These are phyloP conservation scores for Puntigrus tetrazona DNA, from an alignment of 2,113 vertebrate species.

Conservation along the genomic window DNA sequence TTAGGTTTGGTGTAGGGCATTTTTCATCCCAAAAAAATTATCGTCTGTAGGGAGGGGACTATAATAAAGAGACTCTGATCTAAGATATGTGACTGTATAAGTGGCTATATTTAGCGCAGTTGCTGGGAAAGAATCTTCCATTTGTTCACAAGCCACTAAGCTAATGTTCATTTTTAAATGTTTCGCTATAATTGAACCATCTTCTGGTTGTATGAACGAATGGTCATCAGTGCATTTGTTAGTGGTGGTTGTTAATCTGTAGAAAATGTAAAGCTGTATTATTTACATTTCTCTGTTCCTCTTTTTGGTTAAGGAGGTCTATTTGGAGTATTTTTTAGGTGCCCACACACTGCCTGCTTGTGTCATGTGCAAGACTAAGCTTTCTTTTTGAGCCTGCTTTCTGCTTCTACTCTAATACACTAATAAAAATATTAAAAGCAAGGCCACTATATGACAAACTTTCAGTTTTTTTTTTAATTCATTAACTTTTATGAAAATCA, in stretches of 20 bases:
- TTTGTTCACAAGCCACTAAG: no score
- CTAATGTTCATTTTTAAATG: not conserved
- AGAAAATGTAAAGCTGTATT: not conserved
- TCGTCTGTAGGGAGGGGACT: no score
- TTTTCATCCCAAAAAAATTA: no score
- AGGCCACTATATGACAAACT: no score
- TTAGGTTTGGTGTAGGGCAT: no score
- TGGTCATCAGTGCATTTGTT: not conserved
- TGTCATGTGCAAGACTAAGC: not conserved
- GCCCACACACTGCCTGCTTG: not conserved
- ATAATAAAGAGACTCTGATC: no score
- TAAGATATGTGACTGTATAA: no score
- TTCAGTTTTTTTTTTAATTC: no score
- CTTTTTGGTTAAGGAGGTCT: not conserved
- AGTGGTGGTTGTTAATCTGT: not conserved
- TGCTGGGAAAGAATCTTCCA: not conserved
- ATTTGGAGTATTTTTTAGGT: not conserved
- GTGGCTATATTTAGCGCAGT: not conserved
- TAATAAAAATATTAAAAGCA: not conserved
- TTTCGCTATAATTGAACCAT: not conserved
- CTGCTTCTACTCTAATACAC: not conserved
- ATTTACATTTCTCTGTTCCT: conserved; percentile 20
- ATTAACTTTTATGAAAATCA: no score
- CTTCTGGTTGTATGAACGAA: not conserved
- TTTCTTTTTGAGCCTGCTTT: not conserved